A percentile compares a stretch with the other conserved stretches of the same genome.
Evolutionary conservation across 2,888 invertebrate species (phyloP).

Genomic region (Microdon myrmicae): DNA sequence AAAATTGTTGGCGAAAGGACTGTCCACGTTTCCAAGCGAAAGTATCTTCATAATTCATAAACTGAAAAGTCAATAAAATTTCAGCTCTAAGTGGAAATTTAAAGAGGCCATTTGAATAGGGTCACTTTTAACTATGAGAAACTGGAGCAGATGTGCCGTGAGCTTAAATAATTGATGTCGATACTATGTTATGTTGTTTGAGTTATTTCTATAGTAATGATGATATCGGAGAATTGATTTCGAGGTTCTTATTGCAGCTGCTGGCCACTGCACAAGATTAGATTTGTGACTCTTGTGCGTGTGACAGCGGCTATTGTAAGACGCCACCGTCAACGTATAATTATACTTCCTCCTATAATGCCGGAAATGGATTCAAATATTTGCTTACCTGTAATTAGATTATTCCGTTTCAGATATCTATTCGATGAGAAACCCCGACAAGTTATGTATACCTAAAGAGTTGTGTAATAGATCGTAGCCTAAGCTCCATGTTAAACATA

Average conservation of each 20-base stretch:
- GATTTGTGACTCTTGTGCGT: conserved; percentile 96
- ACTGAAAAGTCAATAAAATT: conserved; percentile 22
- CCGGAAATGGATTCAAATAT: too few relatives aligned
- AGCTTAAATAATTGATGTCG: conserved; percentile 30
- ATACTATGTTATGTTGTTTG: conserved; percentile 2
- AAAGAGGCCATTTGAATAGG: conserved; percentile 18
- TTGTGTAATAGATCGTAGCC: too few relatives aligned
- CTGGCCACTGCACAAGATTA: conserved; percentile 99
- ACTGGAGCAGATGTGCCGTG: conserved; percentile 34
- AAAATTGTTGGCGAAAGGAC: too few relatives aligned
- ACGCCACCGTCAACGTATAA: conserved; percentile 56
- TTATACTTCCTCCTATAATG: too few relatives aligned
- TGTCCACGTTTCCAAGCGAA: not conserved
- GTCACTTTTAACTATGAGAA: conserved; percentile 46
- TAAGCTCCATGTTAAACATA: too few relatives aligned
- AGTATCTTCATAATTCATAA: conserved; percentile 20
- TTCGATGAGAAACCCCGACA: too few relatives aligned
- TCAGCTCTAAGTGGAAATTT: not conserved
- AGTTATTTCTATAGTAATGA: conserved; percentile 13
- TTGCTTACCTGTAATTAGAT: too few relatives aligned
- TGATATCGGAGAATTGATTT: conserved; percentile 11
- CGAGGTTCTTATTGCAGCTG: conserved; percentile 85
- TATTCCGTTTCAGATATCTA: too few relatives aligned
- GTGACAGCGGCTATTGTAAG: conserved; percentile 99
- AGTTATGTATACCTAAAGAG: too few relatives aligned